Conservation (phyloP, 2,113 vertebrate genomes). For the Rattus rattus region DNA sequence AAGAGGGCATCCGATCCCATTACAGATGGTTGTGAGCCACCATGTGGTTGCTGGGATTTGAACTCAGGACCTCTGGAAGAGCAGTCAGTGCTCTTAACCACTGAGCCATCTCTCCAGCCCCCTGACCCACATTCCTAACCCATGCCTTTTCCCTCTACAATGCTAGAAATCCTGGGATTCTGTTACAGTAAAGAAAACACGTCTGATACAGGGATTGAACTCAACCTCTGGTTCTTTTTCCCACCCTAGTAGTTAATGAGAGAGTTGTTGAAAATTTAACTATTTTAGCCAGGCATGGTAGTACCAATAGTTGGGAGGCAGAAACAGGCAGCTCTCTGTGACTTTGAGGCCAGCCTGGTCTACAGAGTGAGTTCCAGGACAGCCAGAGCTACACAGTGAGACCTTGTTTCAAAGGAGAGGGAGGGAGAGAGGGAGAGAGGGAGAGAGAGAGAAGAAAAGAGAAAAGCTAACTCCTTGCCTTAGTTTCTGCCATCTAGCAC, state of each 20-base stretch:
- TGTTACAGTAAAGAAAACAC: neutral
- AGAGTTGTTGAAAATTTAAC: neutral
- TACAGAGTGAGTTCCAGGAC: neutral
- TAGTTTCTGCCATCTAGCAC: neutral
- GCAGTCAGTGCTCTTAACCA: too few relatives aligned
- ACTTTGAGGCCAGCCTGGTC: neutral
- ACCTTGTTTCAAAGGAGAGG: neutral
- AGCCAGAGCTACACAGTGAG: neutral
- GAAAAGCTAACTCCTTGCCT: neutral
- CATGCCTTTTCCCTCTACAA: neutral
- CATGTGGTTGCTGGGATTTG: too few relatives aligned
- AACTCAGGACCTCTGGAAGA: too few relatives aligned
- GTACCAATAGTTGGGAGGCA: neutral
- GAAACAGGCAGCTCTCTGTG: neutral
- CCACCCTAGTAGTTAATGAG: neutral
- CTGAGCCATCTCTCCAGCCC: too few relatives aligned
- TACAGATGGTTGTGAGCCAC: too few relatives aligned
- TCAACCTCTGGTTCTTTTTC: neutral
- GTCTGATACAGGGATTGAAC: neutral
- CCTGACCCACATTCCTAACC: too few relatives aligned
- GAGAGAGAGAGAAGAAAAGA: neutral
- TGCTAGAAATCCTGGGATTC: neutral
- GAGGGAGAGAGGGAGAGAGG: neutral
- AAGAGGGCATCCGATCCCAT: too few relatives aligned
- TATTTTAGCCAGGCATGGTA: neutral